Conservation (phyloP, 1,140 invertebrate genomes). For the Monomorium pharaonis region DNA sequence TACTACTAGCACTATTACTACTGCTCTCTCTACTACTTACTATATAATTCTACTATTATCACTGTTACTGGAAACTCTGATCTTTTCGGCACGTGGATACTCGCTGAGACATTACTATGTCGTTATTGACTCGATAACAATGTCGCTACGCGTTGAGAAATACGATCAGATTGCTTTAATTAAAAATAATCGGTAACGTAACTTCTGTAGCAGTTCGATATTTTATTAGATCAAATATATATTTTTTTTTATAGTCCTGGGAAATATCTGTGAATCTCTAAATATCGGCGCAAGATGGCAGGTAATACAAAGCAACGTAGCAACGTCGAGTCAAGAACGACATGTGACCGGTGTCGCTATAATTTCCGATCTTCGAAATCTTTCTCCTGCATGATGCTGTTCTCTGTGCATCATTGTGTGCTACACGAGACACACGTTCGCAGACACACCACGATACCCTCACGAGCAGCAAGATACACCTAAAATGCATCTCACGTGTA, state of each 20-base stretch:
- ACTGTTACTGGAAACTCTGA: constrained; percentile 56
- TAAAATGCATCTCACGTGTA: not conserved
- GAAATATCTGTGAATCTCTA: not conserved
- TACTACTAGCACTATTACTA: constrained; percentile 43
- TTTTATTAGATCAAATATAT: not conserved
- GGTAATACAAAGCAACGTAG: not conserved
- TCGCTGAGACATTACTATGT: constrained; percentile 37
- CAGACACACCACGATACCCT: constrained; percentile 37
- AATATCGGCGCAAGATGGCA: not conserved
- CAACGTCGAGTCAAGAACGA: constrained; percentile 36
- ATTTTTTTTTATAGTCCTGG: not conserved
- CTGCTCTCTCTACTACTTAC: constrained; percentile 2
- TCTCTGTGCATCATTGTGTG: constrained; percentile 56
- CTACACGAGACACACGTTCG: constrained; percentile 20
- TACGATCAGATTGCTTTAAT: not conserved
- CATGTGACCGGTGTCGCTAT: constrained; percentile 29
- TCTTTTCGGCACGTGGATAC: constrained; percentile 62
- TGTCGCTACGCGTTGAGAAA: not conserved
- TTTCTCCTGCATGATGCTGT: constrained; percentile 71
- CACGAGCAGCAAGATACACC: constrained; percentile 25
- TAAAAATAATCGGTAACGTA: not conserved
- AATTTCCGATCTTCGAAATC: constrained; percentile 53
- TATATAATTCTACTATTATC: constrained; percentile 44
- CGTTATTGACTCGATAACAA: constrained; percentile 31
- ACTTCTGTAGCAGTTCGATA: not conserved